Evolutionary conservation across 2,113 vertebrate genomes (phyloP).

Genomic region (Pithys albifrons): DNA sequence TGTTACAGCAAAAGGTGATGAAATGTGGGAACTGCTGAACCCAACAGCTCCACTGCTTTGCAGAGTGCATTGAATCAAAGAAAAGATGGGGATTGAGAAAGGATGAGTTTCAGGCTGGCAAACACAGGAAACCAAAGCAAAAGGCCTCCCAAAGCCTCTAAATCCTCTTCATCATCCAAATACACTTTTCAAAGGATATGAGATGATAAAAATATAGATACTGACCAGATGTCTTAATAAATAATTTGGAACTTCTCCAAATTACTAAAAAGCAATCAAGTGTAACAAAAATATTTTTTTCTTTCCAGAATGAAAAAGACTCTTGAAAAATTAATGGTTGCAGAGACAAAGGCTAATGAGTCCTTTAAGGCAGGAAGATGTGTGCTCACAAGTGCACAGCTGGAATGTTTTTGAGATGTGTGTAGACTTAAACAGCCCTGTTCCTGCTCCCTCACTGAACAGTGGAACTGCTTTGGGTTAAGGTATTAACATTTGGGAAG

Average conservation of each 20-base stretch:
- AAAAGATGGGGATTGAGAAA: not conserved
- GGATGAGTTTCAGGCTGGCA: not conserved
- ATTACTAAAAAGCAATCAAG: not conserved
- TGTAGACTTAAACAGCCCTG: not conserved
- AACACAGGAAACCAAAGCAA: not conserved
- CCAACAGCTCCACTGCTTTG: not conserved
- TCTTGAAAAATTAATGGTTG: constrained; percentile 27
- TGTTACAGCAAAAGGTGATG: not conserved
- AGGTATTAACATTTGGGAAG: not conserved
- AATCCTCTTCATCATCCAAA: not conserved
- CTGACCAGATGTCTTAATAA: constrained; percentile 1
- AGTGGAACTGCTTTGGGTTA: not conserved
- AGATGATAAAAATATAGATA: not conserved
- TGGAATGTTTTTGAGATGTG: not conserved
- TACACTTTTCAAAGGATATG: not conserved
- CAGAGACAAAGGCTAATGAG: constrained; percentile 27
- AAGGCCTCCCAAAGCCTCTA: not conserved
- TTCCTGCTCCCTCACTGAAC: constrained; percentile 1
- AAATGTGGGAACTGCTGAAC: not conserved
- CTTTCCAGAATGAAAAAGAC: not conserved
- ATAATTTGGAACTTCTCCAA: constrained; percentile 17
- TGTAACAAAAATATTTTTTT: not conserved
- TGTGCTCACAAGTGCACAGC: not conserved
- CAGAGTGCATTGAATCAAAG: not conserved
- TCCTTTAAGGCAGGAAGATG: constrained; percentile 3